Evolutionary conservation across 2,113 vertebrate genomes (phyloP).

Genomic region (Limanda limanda): DNA sequence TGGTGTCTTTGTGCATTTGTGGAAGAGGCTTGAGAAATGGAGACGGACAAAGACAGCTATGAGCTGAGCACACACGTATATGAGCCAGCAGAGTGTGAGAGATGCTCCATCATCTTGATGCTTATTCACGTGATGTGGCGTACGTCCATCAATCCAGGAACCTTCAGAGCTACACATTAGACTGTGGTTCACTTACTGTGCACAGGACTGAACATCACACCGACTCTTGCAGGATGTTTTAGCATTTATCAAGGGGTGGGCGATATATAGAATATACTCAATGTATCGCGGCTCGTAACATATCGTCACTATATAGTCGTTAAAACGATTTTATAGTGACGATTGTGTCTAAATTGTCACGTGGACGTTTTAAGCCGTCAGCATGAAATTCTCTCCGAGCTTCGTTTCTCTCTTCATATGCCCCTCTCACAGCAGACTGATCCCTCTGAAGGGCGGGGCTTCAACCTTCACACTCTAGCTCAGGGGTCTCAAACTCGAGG

Average conservation of each 20-base stretch:
- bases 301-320: no score
- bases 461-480: no score
- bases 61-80: slow-evolving; percentile 63
- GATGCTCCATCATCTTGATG: slow-evolving; percentile 82
- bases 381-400: no score
- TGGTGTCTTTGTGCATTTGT: slow-evolving; percentile 45
- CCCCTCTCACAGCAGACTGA: no score
- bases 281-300: no score
- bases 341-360: no score
- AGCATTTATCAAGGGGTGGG: background rate
- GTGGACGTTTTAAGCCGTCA: no score
- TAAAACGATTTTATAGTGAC: no score
- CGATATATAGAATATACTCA: no score
- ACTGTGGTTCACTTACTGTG: slow-evolving; percentile 50
- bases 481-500: no score
- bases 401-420: no score
- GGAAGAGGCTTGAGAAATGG: slow-evolving; percentile 59
- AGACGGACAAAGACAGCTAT: slow-evolving; percentile 62
- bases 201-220: slow-evolving; percentile 53
- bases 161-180: slow-evolving; percentile 63
- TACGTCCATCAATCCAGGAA: slow-evolving; percentile 52
- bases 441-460: no score
- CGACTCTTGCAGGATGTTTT: slow-evolving; percentile 39
- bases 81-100: slow-evolving; percentile 90
- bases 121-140: slow-evolving; percentile 68